Conservation (phyloP, 2,113 vertebrate species). For the Struthio camelus region DNA sequence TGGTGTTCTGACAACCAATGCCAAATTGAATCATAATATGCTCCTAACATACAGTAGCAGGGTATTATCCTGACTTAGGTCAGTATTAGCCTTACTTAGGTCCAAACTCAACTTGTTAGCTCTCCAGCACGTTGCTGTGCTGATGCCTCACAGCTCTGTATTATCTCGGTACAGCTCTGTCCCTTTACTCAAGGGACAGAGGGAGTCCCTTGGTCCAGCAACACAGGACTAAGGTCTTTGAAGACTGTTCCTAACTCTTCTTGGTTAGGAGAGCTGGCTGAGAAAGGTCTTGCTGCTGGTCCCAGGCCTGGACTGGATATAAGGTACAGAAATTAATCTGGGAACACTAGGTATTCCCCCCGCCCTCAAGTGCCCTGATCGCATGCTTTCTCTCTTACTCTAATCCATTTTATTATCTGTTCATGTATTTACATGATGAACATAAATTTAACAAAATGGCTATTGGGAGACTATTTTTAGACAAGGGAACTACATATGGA, state of each 20-base stretch:
- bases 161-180: too few relatives aligned
- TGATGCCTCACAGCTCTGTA: not conserved
- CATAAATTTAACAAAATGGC: not conserved
- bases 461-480: not conserved
- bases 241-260: not conserved
- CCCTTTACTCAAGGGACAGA: too few relatives aligned
- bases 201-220: too few relatives aligned
- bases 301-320: rapidly evolving
- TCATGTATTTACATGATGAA: not conserved
- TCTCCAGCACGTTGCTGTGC: rapidly evolving
- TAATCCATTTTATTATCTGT: not conserved
- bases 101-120: not conserved
- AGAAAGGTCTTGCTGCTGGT: not conserved
- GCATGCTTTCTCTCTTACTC: not conserved
- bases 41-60: not conserved
- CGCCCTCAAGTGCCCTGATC: not conserved
- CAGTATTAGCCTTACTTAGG: not conserved
- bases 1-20: not conserved
- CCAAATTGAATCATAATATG: not conserved
- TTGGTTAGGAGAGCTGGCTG: not conserved
- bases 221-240: rapidly evolving
- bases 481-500: not conserved
- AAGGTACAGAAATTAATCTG: not conserved
- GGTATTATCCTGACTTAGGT: not conserved
- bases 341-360: not conserved